phyloP scores from a whole-genome alignment of 2,113 vertebrate species.

The Epinephelus moara region DNA sequence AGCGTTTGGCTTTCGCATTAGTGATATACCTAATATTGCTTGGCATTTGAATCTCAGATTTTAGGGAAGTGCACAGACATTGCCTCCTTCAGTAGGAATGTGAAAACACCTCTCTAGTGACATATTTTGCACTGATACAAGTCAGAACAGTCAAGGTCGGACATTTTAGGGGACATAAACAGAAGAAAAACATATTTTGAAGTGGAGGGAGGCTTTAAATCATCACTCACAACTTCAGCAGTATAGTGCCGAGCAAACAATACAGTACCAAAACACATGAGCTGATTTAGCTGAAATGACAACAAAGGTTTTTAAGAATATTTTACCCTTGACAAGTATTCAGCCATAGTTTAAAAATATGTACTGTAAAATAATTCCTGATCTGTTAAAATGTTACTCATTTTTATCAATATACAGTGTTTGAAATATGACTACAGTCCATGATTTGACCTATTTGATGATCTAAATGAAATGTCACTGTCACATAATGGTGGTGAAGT shows the following conservation, averaged over 20 bases:
- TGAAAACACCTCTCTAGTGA: too few relatives aligned
- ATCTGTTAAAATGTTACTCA: not conserved
- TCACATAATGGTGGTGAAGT: not conserved
- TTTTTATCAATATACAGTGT: not conserved
- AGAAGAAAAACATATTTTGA: too few relatives aligned
- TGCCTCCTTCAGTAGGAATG: too few relatives aligned
- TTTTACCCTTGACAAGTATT: not conserved
- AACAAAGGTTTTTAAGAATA: constrained; percentile 40
- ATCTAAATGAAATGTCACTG: not conserved
- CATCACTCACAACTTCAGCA: constrained; percentile 82
- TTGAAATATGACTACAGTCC: not conserved
- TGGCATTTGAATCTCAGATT: too few relatives aligned
- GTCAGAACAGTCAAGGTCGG: too few relatives aligned
- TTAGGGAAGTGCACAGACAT: too few relatives aligned
- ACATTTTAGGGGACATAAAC: too few relatives aligned
- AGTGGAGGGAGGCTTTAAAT: constrained; percentile 64
- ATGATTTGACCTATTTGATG: constrained; percentile 15
- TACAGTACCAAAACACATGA: not conserved
- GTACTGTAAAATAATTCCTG: not conserved
- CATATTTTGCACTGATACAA: too few relatives aligned
- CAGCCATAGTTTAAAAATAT: not conserved
- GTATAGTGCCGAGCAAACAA: not conserved
- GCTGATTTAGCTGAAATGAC: constrained; percentile 7
- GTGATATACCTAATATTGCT: too few relatives aligned
- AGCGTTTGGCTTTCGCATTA: too few relatives aligned